Percentiles rank a stretch among this genome's conserved stretches.
phyloP scores from a whole-genome alignment of 2,797 vertebrate species.

The Anas georgica region DNA sequence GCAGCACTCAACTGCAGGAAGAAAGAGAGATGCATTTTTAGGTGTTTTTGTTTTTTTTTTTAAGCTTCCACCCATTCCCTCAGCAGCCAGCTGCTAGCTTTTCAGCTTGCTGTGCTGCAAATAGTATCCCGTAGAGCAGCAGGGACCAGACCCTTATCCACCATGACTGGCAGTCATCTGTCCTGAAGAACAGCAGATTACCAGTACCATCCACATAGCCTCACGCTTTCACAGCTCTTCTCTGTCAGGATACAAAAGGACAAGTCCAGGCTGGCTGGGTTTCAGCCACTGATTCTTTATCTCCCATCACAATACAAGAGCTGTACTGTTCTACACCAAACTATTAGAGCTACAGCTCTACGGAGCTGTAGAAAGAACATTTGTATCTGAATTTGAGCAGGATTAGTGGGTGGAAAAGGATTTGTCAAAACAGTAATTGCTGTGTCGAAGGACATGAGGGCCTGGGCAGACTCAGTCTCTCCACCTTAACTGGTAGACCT shows the following conservation, averaged over 20 bases:
- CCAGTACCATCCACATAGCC: not conserved
- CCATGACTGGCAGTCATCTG: not conserved
- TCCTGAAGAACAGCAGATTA: not conserved
- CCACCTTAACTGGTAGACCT: not conserved
- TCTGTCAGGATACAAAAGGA: not conserved
- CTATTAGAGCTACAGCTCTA: not conserved
- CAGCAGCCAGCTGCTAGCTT: not conserved
- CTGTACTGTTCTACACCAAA: not conserved
- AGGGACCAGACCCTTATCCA: not conserved
- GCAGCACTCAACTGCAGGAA: not conserved
- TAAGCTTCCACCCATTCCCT: not conserved
- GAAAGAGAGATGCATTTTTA: not conserved
- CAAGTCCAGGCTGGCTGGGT: not conserved
- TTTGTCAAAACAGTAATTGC: not conserved
- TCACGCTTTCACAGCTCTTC: not conserved
- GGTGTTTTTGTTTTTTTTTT: not conserved
- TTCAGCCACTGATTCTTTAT: not conserved
- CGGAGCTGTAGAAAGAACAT: not conserved
- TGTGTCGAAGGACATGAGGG: not conserved
- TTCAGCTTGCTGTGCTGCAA: not conserved
- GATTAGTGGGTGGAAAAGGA: not conserved
- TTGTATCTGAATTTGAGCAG: not conserved
- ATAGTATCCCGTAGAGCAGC: not conserved
- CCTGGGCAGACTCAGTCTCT: not conserved
- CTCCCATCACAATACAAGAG: not conserved